A percentile compares a stretch with the other conserved stretches of the same genome.
Conservation (phyloP, 2,888 invertebrate genomes). For the Glomeris marginata region DNA sequence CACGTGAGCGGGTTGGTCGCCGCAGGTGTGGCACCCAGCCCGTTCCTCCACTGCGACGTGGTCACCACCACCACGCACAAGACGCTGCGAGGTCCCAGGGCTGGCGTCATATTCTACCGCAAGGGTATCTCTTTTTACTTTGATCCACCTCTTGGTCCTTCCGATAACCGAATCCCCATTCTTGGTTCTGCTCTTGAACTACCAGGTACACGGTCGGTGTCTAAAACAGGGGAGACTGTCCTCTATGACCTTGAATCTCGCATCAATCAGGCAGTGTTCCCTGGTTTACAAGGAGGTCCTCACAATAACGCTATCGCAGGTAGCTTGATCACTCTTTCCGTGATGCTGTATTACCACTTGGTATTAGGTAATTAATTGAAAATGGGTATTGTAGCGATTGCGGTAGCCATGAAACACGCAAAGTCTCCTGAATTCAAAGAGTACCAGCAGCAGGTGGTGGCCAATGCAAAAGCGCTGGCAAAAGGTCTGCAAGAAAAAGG, state of each 20-base stretch:
- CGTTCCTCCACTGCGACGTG: constrained; percentile 79
- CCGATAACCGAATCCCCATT: not conserved
- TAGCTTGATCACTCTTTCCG: too few species aligned
- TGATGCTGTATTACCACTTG: too few species aligned
- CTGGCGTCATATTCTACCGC: constrained; percentile 82
- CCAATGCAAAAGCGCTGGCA: constrained; percentile 63
- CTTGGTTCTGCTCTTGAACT: constrained; percentile 1
- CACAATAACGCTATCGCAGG: constrained; percentile 95
- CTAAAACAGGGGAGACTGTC: constrained; percentile 65
- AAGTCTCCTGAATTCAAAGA: constrained; percentile 58
- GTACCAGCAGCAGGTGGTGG: constrained; percentile 74
- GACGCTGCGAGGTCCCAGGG: constrained; percentile 60
- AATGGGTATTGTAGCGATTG: constrained; percentile 35
- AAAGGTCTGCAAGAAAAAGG: constrained; percentile 50
- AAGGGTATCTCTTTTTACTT: constrained; percentile 41
- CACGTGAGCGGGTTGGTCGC: constrained; percentile 87
- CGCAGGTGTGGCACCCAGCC: constrained; percentile 72
- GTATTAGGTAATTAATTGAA: too few species aligned
- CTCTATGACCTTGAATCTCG: constrained; percentile 75
- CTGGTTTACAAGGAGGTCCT: constrained; percentile 92
- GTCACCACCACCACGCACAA: constrained; percentile 94
- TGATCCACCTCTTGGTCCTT: too few species aligned
- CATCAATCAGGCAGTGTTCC: constrained; percentile 83
- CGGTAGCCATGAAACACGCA: constrained; percentile 82
- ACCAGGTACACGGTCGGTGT: constrained; percentile 52